Percentiles rank a stretch among this genome's conserved stretches.
Evolutionary conservation across 2,888 invertebrate genomes (phyloP).

Genomic region (Drosophila niveifrons): DNA sequence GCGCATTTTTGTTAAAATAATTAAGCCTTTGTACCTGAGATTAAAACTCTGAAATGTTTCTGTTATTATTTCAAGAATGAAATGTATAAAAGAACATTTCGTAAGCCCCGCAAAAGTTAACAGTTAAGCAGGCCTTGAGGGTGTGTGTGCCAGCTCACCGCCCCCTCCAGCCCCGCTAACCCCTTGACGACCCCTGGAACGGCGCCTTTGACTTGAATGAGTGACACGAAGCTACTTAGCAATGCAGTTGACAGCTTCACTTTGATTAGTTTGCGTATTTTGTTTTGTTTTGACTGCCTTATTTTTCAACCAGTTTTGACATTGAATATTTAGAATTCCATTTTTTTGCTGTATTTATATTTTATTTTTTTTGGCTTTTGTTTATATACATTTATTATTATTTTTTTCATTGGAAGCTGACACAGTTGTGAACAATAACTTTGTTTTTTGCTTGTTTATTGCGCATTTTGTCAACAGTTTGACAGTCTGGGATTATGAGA

Average conservation of each 20-base stretch:
- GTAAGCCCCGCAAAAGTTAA: background rate
- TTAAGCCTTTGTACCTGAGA: background rate
- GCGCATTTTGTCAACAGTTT: constrained; percentile 57
- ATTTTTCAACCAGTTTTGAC: constrained; percentile 66
- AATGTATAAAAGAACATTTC: background rate
- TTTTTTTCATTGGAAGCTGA: constrained; percentile 41
- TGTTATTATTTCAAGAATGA: background rate
- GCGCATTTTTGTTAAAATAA: background rate
- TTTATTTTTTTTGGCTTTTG: constrained; percentile 12
- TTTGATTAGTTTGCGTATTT: constrained; percentile 61
- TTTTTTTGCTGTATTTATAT: constrained; percentile 16
- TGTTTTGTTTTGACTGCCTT: constrained; percentile 22
- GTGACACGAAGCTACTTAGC: constrained; percentile 57
- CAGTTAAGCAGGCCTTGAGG: constrained; percentile 31
- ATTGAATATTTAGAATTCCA: constrained; percentile 66
- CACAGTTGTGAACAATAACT: constrained; percentile 60
- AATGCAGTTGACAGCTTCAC: constrained; percentile 72
- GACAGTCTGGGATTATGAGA: constrained; percentile 37
- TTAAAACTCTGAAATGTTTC: background rate
- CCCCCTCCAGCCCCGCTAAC: background rate
- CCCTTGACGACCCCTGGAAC: background rate
- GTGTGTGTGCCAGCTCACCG: constrained; percentile 9
- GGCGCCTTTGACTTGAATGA: background rate
- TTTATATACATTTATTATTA: constrained; percentile 1
- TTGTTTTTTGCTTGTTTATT: constrained; percentile 33